Base-by-base conservation (phyloP, 2,797 vertebrate species). In the Arvicola amphibius region DNA sequence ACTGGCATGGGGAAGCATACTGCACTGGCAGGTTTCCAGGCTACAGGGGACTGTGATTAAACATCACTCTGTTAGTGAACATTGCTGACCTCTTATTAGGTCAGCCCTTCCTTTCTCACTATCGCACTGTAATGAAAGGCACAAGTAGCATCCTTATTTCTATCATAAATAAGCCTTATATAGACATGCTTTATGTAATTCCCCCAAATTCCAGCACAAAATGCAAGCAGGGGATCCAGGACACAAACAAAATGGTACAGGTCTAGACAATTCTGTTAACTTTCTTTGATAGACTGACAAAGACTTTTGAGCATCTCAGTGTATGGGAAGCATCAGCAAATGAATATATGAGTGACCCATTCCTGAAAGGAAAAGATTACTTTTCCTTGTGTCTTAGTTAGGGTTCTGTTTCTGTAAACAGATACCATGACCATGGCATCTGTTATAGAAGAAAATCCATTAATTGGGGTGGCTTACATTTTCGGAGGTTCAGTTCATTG, bases 351-450 rank as follows among this genome's bases (percentile, higher is more conserved):
- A 94, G 46, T 48, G 84, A 90, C 78, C 19, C 19, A 23, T 63
- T 96, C 73, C 76, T 65, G 65, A 88, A 94, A 77, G 51, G 81
- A 85, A 96, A 94, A 19, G 4, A n/a, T 92, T 88, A 12, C 3
- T 6, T 93, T 81, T 29, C 10, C 13, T 80, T 74, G 17, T 74
- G 23, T 40, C 21, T 74, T 74, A 73, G 21, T 73, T 65, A 74
- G 23, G 21, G 37, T 25, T 74, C 37, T 74, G 40, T 43, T 74
- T 37, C 23, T 40, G 2, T 25, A 21, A 74, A 74, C 21, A 40
- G 71, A 74, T 11, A 43, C 37, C 23, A 13, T 37, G 37, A 40
- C 71, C 23, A 43, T 25, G 23, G 11, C 71, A 74, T 43, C 21
- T 43, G 37, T 23, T 40, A 12, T 13, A 25, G 13, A 40, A 40